Percentiles rank a stretch among this genome's conserved stretches.
Evolutionary conservation across 2,888 invertebrate genomes (phyloP).

Genomic region (Eupithecia exiguata): DNA sequence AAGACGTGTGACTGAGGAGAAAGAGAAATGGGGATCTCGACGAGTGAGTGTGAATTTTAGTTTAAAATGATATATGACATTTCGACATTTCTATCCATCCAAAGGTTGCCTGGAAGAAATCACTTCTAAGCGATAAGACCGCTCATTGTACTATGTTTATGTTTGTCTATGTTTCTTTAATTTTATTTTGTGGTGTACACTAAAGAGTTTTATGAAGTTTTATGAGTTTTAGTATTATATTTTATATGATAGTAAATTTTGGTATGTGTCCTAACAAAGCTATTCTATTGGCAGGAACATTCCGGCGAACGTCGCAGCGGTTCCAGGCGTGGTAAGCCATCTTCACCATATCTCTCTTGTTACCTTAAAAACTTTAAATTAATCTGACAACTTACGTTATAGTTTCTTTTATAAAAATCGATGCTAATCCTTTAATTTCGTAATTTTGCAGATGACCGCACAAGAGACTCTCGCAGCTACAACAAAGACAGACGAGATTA

Average conservation of each 20-base stretch:
- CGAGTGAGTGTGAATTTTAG: constrained; percentile 30
- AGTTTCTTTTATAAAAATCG: background rate
- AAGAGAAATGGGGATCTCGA: constrained; percentile 71
- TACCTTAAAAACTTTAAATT: too few species aligned
- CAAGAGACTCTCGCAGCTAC: constrained; percentile 72
- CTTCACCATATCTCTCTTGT: background rate
- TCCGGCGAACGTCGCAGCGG: constrained; percentile 74
- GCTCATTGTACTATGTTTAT: too few species aligned
- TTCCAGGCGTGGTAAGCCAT: constrained; percentile 70
- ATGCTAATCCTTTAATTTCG: background rate
- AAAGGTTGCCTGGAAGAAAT: too few species aligned
- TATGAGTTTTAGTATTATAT: too few species aligned
- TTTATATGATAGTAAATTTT: background rate
- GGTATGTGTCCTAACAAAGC: background rate
- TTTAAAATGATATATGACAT: too few species aligned
- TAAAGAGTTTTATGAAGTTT: too few species aligned
- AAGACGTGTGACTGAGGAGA: constrained; percentile 69
- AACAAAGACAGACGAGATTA: constrained; percentile 72
- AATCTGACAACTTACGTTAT: too few species aligned
- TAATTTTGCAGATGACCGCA: constrained; percentile 63
- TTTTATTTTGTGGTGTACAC: too few species aligned
- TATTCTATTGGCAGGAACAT: constrained; percentile 67
- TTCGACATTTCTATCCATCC: too few species aligned
- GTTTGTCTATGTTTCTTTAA: too few species aligned
- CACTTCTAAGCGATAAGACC: too few species aligned